Percentiles rank a stretch among this genome's conserved stretches.
Evolutionary conservation across 2,888 invertebrate genomes (phyloP).

Genomic region (Alsophila aescularia): DNA sequence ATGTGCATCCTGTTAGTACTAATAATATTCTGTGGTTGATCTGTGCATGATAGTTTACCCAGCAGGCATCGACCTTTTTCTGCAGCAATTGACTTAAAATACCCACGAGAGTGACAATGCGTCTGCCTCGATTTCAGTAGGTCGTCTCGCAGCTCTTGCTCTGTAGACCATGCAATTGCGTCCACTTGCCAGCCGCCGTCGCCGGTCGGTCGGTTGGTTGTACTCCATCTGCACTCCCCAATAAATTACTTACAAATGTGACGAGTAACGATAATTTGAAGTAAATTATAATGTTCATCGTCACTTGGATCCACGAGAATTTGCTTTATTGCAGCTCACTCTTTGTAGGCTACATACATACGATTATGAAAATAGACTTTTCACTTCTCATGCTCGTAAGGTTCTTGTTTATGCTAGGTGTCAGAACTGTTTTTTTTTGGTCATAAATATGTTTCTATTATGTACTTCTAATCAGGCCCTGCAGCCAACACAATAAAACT

Average conservation of each 20-base stretch:
- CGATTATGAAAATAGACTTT: no score
- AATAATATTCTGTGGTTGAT: no score
- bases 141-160: background rate
- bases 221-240: constrained; percentile 31
- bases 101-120: background rate
- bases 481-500: no score
- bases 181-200: constrained; percentile 8
- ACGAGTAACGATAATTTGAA: constrained; percentile 20
- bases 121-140: background rate
- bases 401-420: no score
- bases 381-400: no score
- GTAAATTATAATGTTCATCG: constrained; percentile 21
- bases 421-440: no score
- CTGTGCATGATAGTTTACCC: no score
- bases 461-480: no score
- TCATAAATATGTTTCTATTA: no score
- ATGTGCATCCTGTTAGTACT: no score
- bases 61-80: no score
- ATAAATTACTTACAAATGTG: constrained; percentile 37
- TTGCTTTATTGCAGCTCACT: background rate
- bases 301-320: background rate
- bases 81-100: no score
- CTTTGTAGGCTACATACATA: background rate
- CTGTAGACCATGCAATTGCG: constrained; percentile 8
- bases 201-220: constrained; percentile 20